Evolutionary conservation across 2,113 vertebrate genomes (phyloP).

Genomic region (Otis tarda): DNA sequence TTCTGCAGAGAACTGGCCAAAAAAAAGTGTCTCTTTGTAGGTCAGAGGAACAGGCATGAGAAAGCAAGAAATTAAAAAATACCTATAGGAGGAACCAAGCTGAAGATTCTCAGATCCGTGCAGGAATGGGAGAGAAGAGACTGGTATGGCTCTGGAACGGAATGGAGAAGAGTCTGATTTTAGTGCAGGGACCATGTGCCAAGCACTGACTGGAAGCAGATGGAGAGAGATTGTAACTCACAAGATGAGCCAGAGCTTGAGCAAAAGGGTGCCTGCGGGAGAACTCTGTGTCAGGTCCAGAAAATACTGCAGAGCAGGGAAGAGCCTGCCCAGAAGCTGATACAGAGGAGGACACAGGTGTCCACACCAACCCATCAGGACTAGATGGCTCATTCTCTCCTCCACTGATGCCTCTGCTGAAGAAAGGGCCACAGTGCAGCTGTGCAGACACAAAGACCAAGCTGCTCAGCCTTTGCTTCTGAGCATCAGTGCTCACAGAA

Average conservation of each 20-base stretch:
- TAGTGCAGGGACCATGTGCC: background rate
- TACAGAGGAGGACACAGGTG: background rate
- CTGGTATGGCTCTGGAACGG: background rate
- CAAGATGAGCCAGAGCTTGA: background rate
- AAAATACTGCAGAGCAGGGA: background rate
- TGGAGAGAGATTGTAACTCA: background rate
- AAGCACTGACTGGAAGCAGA: background rate
- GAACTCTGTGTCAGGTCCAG: background rate
- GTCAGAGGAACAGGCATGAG: background rate
- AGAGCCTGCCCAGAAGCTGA: background rate
- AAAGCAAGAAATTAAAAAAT: background rate
- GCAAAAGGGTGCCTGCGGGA: background rate
- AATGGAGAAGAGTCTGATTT: background rate
- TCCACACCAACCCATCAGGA: background rate
- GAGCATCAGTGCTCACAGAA: rapidly evolving
- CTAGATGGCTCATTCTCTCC: background rate
- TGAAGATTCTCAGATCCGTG: background rate
- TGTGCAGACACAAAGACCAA: background rate
- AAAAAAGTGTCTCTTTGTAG: background rate
- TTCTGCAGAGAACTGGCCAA: background rate
- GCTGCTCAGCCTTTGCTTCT: background rate
- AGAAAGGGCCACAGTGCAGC: background rate
- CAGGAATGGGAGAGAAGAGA: background rate
- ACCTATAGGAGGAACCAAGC: background rate
- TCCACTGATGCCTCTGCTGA: background rate